Base-by-base conservation (phyloP, 1,140 invertebrate species). In the Cryptotermes secundus region DNA sequence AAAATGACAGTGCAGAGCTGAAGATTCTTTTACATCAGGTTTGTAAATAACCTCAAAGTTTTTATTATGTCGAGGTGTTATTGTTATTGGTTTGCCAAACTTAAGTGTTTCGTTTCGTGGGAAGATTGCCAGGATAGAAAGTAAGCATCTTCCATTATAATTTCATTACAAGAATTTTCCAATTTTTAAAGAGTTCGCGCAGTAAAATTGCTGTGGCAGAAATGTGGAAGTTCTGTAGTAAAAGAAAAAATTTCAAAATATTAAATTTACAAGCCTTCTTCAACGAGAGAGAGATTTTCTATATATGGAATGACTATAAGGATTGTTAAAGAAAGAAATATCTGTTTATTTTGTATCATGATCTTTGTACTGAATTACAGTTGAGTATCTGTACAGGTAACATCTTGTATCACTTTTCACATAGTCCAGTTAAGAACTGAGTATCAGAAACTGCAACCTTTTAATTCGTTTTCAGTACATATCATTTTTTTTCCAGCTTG, bases 401-500 rank as follows among this genome's bases (percentile, higher is more conserved):
- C n/a, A n/a, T 65, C 16, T 59, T 59, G 53, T 7, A 72, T 72
- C 9, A n/a, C n/a, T 31, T 72, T 31, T 31, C 59, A 72, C 31
- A n/a, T 31, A 72, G 26, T 72, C 7, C 59, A 72, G 9, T 31
- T 7, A 65, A n/a, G 59, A 49, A 14, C 16, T 10, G 45, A 4
- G 22, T 0, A 49, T 49, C 1, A 49, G 38, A 12, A 49, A 22
- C 16, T 49, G 14, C 19, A 49, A 19, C 12, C 6, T 59, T 4
- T 59, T 59, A 3, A 59, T 3, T 14, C 9, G 35, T 9, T 38
- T 34, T 81, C 24, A 35, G 22, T 81, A 53, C 45, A 49, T 45
- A 36, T 26, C 3, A n/a, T 4, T 80, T 26, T 22, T 79, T 42
- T 84, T 84, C n/a, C 35, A 84, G 83, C 83, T 84, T 79, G 26